Percentiles rank a stretch among this genome's conserved stretches.
These are phyloP conservation scores for Drosophila bipectinata DNA, from an alignment of 1,140 invertebrate genomes.

Conservation along the genomic window DNA sequence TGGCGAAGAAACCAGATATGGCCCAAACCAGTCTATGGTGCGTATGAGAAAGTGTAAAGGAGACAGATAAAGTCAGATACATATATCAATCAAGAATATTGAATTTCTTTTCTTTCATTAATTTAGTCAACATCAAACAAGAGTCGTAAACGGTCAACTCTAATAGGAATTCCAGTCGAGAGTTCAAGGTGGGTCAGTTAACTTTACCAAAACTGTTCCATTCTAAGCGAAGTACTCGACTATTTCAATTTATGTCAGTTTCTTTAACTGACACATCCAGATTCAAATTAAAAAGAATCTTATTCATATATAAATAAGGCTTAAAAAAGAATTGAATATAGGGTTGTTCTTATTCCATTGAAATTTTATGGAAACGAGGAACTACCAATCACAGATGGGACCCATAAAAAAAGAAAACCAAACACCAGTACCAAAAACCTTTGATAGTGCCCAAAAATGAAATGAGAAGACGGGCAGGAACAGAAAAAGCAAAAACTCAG, in stretches of 20 bases:
- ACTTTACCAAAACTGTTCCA: background rate
- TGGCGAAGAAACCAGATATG: slow-evolving; percentile 55
- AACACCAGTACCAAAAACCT: slow-evolving; percentile 36
- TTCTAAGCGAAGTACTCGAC: too few species aligned
- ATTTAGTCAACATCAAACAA: slow-evolving; percentile 17
- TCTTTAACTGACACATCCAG: background rate
- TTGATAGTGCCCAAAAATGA: slow-evolving; percentile 46
- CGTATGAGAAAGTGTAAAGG: slow-evolving; percentile 57
- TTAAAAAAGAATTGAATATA: slow-evolving; percentile 12
- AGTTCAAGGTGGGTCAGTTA: slow-evolving; percentile 14
- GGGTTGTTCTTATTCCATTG: slow-evolving; percentile 35
- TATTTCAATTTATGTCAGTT: background rate
- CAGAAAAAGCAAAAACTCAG: slow-evolving; percentile 10
- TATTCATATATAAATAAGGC: background rate
- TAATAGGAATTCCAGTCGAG: slow-evolving; percentile 4
- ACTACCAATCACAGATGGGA: background rate
- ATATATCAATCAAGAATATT: slow-evolving; percentile 59
- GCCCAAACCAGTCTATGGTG: slow-evolving; percentile 13
- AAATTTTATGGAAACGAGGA: slow-evolving; percentile 32
- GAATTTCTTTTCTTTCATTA: slow-evolving; percentile 38
- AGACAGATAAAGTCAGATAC: slow-evolving; percentile 54
- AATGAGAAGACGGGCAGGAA: slow-evolving; percentile 41
- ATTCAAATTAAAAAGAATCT: slow-evolving; percentile 9
- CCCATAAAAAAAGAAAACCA: slow-evolving; percentile 26
- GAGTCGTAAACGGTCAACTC: slow-evolving; percentile 17